These are phyloP conservation scores for Rafetus swinhoei DNA, from an alignment of 2,113 vertebrate genomes.

Conservation along the genomic window DNA sequence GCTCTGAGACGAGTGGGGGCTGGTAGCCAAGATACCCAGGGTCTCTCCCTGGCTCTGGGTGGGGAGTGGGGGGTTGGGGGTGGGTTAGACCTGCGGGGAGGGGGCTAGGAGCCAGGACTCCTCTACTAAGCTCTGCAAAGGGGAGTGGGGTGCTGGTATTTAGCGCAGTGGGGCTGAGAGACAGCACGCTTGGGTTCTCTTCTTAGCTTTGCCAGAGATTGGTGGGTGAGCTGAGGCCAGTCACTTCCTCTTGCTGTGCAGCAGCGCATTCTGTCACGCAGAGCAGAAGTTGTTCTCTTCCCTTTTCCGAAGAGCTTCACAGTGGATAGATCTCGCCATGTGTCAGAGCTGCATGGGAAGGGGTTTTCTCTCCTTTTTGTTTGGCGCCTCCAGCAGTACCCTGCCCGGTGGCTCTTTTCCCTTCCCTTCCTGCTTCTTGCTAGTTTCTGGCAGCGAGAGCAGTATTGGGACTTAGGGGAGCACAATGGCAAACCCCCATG, in stretches of 20 bases:
- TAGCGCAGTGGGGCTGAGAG: too few relatives aligned
- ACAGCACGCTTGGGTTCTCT: not conserved
- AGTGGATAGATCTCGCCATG: not conserved
- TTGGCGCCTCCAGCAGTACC: not conserved
- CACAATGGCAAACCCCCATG: not conserved
- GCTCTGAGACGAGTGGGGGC: not conserved
- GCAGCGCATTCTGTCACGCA: not conserved
- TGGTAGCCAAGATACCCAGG: not conserved
- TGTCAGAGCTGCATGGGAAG: not conserved
- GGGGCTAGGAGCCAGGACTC: not conserved
- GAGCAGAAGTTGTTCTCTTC: not conserved
- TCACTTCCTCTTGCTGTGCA: not conserved
- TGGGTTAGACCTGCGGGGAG: too few relatives aligned
- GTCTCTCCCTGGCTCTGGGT: not conserved
- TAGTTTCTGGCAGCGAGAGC: not conserved
- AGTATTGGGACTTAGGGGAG: not conserved
- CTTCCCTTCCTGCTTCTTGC: not conserved
- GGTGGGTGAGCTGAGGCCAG: not conserved
- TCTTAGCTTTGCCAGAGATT: too few relatives aligned
- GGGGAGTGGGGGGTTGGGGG: too few relatives aligned
- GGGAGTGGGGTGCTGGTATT: too few relatives aligned
- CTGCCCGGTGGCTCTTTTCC: not conserved
- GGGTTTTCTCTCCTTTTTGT: not conserved
- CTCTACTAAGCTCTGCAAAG: not conserved
- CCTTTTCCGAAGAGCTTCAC: not conserved